Evolutionary conservation across 2,113 vertebrate genomes (phyloP).

Genomic region (Ptychochromis oligacanthus): DNA sequence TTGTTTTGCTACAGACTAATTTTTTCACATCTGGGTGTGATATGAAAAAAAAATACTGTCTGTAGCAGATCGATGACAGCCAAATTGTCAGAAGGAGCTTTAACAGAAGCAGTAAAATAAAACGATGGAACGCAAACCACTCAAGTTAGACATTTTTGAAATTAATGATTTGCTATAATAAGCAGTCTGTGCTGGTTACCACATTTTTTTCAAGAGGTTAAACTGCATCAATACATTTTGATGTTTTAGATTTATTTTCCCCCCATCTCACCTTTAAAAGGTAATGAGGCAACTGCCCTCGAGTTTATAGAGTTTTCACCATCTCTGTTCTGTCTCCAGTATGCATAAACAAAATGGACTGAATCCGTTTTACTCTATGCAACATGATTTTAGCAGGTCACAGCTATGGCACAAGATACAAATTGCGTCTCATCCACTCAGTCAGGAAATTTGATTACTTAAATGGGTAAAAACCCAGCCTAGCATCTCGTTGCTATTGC

Average conservation of each 20-base stretch:
- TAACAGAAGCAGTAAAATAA: not conserved
- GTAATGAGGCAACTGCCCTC: not conserved
- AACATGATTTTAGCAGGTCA: not conserved
- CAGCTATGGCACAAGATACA: not conserved
- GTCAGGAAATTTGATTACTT: not conserved
- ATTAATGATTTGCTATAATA: not conserved
- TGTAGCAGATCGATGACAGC: not conserved
- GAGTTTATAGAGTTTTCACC: not conserved
- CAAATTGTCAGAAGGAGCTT: not conserved
- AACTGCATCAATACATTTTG: not conserved
- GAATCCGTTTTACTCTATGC: not conserved
- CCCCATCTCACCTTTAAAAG: not conserved
- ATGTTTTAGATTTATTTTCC: not conserved
- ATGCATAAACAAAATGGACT: conserved; percentile 8
- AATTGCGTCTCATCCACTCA: not conserved
- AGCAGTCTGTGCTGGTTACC: not conserved
- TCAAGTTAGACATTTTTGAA: not conserved
- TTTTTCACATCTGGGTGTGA: not conserved
- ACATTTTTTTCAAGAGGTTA: not conserved
- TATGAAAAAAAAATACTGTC: not conserved
- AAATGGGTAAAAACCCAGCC: not conserved
- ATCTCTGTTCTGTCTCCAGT: not conserved
- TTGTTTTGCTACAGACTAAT: too few relatives aligned
- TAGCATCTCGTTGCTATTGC: not conserved
- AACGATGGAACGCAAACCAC: not conserved